phyloP scores from a whole-genome alignment of 1,140 invertebrate genomes.

The Odontomachus brunneus region DNA sequence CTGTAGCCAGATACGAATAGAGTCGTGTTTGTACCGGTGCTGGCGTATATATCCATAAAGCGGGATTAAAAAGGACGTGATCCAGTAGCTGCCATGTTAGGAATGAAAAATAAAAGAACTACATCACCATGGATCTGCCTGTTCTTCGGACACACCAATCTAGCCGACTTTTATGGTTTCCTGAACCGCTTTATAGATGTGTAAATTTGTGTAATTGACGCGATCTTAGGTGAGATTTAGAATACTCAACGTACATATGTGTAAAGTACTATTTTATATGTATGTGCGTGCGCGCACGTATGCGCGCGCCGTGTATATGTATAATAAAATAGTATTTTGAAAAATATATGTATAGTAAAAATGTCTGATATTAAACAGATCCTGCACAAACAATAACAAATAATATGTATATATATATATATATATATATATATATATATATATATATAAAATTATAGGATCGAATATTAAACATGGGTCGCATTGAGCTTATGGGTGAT shows the following conservation, averaged over 20 bases:
- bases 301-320: neutral
- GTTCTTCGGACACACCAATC: conserved; percentile 87
- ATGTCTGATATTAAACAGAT: conserved; percentile 1
- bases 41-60: conserved; percentile 99
- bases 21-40: conserved; percentile 98
- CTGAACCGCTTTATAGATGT: conserved; percentile 19
- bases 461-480: conserved; percentile 9
- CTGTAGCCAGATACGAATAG: conserved; percentile 98
- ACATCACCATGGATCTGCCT: conserved; percentile 88
- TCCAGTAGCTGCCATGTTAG: conserved; percentile 97
- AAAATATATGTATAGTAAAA: neutral
- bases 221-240: neutral
- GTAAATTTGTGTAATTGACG: neutral
- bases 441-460: conserved; percentile 8
- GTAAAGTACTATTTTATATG: neutral
- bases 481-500: conserved; percentile 6
- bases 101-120: conserved; percentile 92
- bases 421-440: no score
- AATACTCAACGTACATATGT: neutral
- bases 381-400: neutral
- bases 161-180: conserved; percentile 81
- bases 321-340: neutral
- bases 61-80: conserved; percentile 99
- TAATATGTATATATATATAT: conserved; percentile 1
- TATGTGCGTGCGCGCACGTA: no score